Percentiles rank a stretch among this genome's conserved stretches.
phyloP scores from a whole-genome alignment of 1,140 invertebrate genomes.

The Bombus fervidus region DNA sequence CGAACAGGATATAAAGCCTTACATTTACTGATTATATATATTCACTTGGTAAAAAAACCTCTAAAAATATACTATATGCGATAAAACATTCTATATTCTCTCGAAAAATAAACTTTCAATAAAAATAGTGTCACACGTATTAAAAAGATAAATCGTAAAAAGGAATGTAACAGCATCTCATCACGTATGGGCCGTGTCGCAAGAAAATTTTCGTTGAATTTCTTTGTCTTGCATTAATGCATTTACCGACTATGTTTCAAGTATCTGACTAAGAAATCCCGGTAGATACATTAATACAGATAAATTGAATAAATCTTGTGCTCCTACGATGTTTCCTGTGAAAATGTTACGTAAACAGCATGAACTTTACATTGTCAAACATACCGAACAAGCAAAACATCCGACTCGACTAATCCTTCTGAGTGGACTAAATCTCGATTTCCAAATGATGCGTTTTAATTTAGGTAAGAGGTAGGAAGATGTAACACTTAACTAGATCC shows the following conservation, averaged over 20 bases:
- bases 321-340: neutral
- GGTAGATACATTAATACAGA: slow-evolving; percentile 25
- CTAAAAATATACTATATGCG: slow-evolving; percentile 70
- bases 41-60: slow-evolving; percentile 71
- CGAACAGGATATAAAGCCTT: slow-evolving; percentile 33
- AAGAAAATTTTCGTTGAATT: slow-evolving; percentile 2
- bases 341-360: slow-evolving; percentile 13
- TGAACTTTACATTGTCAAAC: slow-evolving; percentile 43
- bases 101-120: slow-evolving; percentile 72
- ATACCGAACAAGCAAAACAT: slow-evolving; percentile 22
- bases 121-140: slow-evolving; percentile 52
- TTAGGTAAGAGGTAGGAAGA: slow-evolving; percentile 58
- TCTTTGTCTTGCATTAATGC: slow-evolving; percentile 1
- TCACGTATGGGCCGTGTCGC: slow-evolving; percentile 58
- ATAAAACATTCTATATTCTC: slow-evolving; percentile 68
- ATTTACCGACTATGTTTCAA: slow-evolving; percentile 14
- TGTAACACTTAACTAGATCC: slow-evolving; percentile 77
- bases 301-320: neutral
- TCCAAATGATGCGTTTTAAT: slow-evolving; percentile 49
- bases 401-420: slow-evolving; percentile 45
- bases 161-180: slow-evolving; percentile 69
- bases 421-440: slow-evolving; percentile 65
- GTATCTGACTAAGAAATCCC: neutral
- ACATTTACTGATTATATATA: slow-evolving; percentile 55
- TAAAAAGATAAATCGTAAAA: slow-evolving; percentile 54